Evolutionary conservation across 2,888 invertebrate genomes (phyloP).

Genomic region (Pilophorus perplexus): DNA sequence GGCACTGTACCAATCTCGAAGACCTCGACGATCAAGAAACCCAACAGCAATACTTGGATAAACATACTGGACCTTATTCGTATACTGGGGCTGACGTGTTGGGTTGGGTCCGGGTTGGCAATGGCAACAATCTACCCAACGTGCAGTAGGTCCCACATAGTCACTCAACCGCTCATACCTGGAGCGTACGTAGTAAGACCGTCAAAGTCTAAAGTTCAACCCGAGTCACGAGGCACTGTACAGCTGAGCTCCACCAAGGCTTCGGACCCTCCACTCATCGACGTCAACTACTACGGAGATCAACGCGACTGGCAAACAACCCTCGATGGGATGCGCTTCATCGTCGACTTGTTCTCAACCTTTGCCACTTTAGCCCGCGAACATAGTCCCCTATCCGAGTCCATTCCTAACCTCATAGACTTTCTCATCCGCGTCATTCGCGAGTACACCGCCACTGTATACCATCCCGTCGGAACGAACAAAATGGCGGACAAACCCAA

Average conservation of each 20-base stretch:
- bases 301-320: conserved; percentile 63
- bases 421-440: conserved; percentile 70
- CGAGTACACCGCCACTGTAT: conserved; percentile 61
- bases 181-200: not conserved
- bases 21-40: not conserved
- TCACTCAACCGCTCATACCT: not conserved
- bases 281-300: conserved; percentile 66
- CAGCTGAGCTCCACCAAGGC: conserved; percentile 63
- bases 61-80: conserved; percentile 10
- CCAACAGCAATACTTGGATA: conserved; percentile 8
- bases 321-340: conserved; percentile 59
- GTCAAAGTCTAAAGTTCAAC: conserved; percentile 49
- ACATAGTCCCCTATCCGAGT: conserved; percentile 54
- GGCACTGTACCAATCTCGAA: not conserved
- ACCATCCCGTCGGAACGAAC: conserved; percentile 67
- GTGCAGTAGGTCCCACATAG: conserved; percentile 24
- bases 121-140: conserved; percentile 8
- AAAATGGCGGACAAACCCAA: conserved; percentile 70
- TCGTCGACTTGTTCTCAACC: conserved; percentile 59
- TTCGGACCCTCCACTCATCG: conserved; percentile 62
- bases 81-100: conserved; percentile 19
- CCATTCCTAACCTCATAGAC: conserved; percentile 57
- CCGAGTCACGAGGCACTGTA: conserved; percentile 65
- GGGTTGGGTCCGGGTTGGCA: conserved; percentile 11
- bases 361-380: conserved; percentile 52